Evolutionary conservation across 2,888 invertebrate species (phyloP).

Genomic region (Meliscaeva auricollis): DNA sequence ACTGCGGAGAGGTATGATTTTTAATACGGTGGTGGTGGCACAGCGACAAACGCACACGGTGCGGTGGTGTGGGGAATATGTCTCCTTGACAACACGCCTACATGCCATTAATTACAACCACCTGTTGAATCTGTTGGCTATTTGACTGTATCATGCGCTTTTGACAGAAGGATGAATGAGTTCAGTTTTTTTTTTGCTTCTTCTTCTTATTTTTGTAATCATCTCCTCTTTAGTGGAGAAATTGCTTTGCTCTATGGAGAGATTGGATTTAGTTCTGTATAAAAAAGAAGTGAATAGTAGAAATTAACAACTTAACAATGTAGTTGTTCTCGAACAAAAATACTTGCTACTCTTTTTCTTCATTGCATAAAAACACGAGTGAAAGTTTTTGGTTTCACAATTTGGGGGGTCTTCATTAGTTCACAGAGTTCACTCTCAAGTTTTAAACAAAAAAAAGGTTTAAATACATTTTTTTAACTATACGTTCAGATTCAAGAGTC

Average conservation of each 20-base stretch:
- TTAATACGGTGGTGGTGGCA: neutral
- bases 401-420: too few species aligned
- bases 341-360: too few species aligned
- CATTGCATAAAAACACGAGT: too few species aligned
- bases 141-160: conserved; percentile 27
- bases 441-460: too few species aligned
- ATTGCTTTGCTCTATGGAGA: too few species aligned
- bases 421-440: too few species aligned
- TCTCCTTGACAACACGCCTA: conserved; percentile 32
- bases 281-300: neutral
- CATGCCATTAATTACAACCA: conserved; percentile 59
- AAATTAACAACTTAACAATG: neutral
- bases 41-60: neutral
- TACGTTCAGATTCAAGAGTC: too few species aligned
- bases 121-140: conserved; percentile 52
- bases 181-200: neutral
- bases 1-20: neutral
- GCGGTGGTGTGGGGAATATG: conserved; percentile 4
- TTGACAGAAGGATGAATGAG: conserved; percentile 26
- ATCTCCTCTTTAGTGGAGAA: neutral
- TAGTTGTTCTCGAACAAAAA: too few species aligned
- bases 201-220: neutral
- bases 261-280: neutral
- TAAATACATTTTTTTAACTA: too few species aligned
- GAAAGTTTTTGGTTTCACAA: too few species aligned